Conservation (phyloP, 2,888 invertebrate genomes). For the Drosophila falleni region DNA sequence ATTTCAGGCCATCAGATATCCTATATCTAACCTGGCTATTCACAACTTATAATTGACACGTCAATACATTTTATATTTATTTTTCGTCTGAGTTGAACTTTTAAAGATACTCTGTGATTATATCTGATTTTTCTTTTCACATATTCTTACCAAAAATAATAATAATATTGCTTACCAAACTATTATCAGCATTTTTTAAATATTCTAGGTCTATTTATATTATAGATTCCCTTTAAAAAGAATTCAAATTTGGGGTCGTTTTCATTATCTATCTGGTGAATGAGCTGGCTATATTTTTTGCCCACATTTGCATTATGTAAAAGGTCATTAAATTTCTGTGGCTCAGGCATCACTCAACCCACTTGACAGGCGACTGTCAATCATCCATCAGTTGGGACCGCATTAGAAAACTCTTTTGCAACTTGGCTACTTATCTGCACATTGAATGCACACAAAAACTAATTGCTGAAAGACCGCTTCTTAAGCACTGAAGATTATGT, state of each 20-base stretch:
- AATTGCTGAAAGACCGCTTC: constrained; percentile 70
- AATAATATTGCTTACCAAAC: not conserved
- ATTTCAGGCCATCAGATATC: not conserved
- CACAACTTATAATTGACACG: too few relatives aligned
- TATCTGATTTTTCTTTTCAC: not conserved
- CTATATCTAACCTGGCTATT: not conserved
- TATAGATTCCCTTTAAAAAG: not conserved
- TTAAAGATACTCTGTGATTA: not conserved
- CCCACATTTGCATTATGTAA: constrained; percentile 44
- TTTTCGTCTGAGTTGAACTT: too few relatives aligned
- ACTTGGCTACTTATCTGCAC: constrained; percentile 70
- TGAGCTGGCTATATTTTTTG: constrained; percentile 23
- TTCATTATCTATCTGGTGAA: not conserved
- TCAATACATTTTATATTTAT: too few relatives aligned
- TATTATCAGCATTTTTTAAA: not conserved
- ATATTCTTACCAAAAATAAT: too few relatives aligned
- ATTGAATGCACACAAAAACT: constrained; percentile 70
- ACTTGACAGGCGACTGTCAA: constrained; percentile 65
- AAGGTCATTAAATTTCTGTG: constrained; percentile 47
- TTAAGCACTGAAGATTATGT: constrained; percentile 73
- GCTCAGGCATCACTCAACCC: constrained; percentile 32
- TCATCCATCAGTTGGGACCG: constrained; percentile 49
- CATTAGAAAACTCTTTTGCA: constrained; percentile 48
- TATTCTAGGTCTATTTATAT: not conserved
- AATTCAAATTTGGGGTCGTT: constrained; percentile 4